Percentiles rank a stretch among this genome's conserved stretches.
Evolutionary conservation across 2,888 invertebrate species (phyloP).

Genomic region (Calliphora vomitoria): DNA sequence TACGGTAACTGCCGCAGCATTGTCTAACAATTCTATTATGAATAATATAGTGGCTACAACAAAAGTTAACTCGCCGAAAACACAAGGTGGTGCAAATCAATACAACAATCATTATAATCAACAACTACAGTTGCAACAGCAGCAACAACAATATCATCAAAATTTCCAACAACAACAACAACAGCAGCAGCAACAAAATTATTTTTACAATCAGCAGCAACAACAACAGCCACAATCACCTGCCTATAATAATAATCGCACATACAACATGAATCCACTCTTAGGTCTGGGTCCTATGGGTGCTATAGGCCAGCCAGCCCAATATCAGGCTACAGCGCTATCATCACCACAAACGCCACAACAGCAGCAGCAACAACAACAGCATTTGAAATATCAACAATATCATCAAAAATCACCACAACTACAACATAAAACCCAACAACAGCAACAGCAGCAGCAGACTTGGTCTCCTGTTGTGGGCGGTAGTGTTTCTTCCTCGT

Average conservation of each 20-base stretch:
- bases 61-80: slow-evolving; percentile 62
- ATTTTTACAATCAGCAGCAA: slow-evolving; percentile 65
- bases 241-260: slow-evolving; percentile 68
- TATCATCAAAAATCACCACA: slow-evolving; percentile 75
- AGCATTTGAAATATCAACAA: slow-evolving; percentile 62
- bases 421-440: slow-evolving; percentile 70
- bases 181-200: slow-evolving; percentile 64
- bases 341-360: slow-evolving; percentile 69
- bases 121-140: slow-evolving; percentile 55
- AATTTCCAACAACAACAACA: slow-evolving; percentile 56
- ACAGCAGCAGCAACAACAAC: slow-evolving; percentile 74
- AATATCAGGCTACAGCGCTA: slow-evolving; percentile 70
- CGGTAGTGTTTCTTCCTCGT: slow-evolving; percentile 79
- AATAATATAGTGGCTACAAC: slow-evolving; percentile 45
- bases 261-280: slow-evolving; percentile 61
- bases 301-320: slow-evolving; percentile 68
- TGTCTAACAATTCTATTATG: slow-evolving; percentile 32
- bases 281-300: slow-evolving; percentile 70
- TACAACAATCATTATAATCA: slow-evolving; percentile 59
- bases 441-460: slow-evolving; percentile 76
- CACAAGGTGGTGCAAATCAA: slow-evolving; percentile 51
- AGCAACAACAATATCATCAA: slow-evolving; percentile 62
- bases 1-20: slow-evolving; percentile 17
- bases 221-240: slow-evolving; percentile 57
- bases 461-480: slow-evolving; percentile 82